Percentiles rank a stretch among this genome's conserved stretches.
phyloP scores from a whole-genome alignment of 2,888 invertebrate species.

The Drosophila acutilabella region DNA sequence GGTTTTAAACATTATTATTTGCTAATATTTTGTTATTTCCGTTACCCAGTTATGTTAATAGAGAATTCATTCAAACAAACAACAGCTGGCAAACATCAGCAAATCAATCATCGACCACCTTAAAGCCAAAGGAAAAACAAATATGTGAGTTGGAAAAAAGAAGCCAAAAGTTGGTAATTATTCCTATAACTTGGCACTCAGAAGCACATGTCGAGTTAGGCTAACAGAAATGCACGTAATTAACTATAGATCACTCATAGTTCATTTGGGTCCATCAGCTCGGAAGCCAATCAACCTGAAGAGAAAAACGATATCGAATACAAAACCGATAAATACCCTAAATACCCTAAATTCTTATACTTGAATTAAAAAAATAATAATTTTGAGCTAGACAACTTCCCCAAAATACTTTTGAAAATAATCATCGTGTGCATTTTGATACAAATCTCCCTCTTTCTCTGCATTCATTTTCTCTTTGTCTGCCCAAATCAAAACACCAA shows the following conservation, averaged over 20 bases:
- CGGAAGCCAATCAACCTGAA: slow-evolving; percentile 46
- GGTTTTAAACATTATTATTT: neutral
- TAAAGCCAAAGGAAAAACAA: slow-evolving; percentile 23
- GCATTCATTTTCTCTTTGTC: neutral
- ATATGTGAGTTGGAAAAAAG: slow-evolving; percentile 43
- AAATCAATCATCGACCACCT: slow-evolving; percentile 62
- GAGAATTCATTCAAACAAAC: slow-evolving; percentile 6
- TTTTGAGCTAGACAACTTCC: too few species aligned
- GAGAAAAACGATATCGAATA: neutral
- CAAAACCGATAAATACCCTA: slow-evolving; percentile 10
- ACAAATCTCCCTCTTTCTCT: too few species aligned
- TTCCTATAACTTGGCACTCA: slow-evolving; percentile 62
- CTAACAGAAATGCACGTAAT: slow-evolving; percentile 65
- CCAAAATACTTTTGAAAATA: too few species aligned
- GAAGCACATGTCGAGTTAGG: slow-evolving; percentile 51
- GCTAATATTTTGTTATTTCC: neutral
- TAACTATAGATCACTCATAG: slow-evolving; percentile 75
- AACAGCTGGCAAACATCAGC: slow-evolving; percentile 36
- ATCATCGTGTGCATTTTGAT: too few species aligned
- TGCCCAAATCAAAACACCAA: neutral
- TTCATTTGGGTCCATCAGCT: slow-evolving; percentile 12
- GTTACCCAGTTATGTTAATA: neutral
- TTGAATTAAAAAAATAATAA: too few species aligned
- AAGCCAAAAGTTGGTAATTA: slow-evolving; percentile 56
- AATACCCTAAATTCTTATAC: too few species aligned